phyloP scores from a whole-genome alignment of 2,113 vertebrate genomes.

The Alouatta palliata region DNA sequence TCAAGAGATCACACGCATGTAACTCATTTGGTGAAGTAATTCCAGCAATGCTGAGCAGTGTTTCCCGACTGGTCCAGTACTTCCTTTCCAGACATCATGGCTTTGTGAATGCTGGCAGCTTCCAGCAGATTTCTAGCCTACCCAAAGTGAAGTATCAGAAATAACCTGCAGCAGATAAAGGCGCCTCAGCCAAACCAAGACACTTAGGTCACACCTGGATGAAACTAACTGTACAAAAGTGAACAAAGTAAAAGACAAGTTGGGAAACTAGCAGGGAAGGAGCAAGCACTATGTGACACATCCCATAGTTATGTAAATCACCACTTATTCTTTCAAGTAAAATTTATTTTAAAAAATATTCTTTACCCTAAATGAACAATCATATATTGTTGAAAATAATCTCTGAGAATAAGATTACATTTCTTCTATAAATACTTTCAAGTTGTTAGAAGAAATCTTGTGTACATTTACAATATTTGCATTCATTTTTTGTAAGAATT shows the following conservation, averaged over 20 bases:
- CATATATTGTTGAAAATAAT: neutral
- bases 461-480: neutral
- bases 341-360: neutral
- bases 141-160: neutral
- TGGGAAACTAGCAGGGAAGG: too few species aligned
- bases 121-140: neutral
- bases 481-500: neutral
- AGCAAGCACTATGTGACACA: neutral
- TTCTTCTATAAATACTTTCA: neutral
- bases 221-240: neutral
- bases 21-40: neutral
- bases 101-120: neutral
- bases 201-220: neutral
- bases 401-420: neutral
- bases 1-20: neutral
- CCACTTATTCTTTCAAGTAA: neutral
- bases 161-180: neutral
- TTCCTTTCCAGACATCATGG: neutral
- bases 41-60: neutral
- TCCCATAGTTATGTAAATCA: neutral
- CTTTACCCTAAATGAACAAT: neutral
- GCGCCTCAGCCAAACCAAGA: neutral
- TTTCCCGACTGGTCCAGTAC: accelerated
- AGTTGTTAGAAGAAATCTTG: neutral
- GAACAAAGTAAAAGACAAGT: neutral